Percentiles rank a stretch among this genome's conserved stretches.
Evolutionary conservation across 2,888 invertebrate genomes (phyloP).

Genomic region (Dyspetes luteomarginatus): DNA sequence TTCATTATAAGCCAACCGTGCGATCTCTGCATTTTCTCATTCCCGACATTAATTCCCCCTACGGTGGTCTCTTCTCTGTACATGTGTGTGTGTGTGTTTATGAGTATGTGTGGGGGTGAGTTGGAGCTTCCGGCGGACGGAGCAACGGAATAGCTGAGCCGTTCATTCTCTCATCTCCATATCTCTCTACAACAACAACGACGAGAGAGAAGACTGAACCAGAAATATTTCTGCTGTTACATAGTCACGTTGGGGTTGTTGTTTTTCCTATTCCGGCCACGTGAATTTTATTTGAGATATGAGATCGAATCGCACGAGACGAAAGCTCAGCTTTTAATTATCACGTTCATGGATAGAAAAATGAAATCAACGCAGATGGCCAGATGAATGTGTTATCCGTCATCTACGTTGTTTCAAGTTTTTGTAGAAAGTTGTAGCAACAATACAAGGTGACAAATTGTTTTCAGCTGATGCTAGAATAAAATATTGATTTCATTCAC

Average conservation of each 20-base stretch:
- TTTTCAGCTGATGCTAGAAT: too few relatives aligned
- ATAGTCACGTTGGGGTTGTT: too few relatives aligned
- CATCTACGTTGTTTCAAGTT: too few relatives aligned
- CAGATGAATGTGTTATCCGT: too few relatives aligned
- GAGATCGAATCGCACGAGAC: background rate
- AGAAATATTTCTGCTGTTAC: background rate
- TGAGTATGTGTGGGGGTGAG: too few relatives aligned
- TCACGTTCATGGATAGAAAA: too few relatives aligned
- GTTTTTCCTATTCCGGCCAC: background rate
- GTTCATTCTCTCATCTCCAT: constrained; percentile 29
- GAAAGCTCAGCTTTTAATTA: background rate
- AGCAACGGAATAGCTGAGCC: constrained; percentile 3
- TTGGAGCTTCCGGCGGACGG: constrained; percentile 12
- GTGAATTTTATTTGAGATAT: background rate
- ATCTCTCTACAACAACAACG: constrained; percentile 1
- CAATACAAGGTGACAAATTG: too few relatives aligned
- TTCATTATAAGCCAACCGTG: constrained; percentile 76
- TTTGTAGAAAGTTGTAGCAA: too few relatives aligned
- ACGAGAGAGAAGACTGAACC: background rate
- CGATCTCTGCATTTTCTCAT: constrained; percentile 54
- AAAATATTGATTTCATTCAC: too few relatives aligned
- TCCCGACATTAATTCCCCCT: constrained; percentile 18
- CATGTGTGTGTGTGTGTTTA: background rate
- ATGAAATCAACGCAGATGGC: too few relatives aligned
- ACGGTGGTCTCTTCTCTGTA: background rate